Evolutionary conservation across 2,888 invertebrate genomes (phyloP), one percentile per base, ranked within the genome.

Genomic region (Ferrisia virgata): DNA sequence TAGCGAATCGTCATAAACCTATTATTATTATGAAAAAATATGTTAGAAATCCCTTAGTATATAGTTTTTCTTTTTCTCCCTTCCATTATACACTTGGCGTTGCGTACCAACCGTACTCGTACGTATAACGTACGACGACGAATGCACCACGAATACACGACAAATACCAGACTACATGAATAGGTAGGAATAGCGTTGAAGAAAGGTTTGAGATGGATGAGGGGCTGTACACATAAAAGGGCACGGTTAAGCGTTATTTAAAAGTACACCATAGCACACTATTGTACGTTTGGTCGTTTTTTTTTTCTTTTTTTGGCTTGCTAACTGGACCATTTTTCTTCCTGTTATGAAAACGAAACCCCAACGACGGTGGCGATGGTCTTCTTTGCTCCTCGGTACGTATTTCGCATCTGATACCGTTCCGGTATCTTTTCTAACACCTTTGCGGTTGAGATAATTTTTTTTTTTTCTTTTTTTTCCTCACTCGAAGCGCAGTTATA

Each of bases 1-100:
- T 11, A 28, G 72, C 72, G 72, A 76, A 76, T 76, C 25, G 28
- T 76, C 28, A 76, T 36, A 76, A 76, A 76, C 33, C 72, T 76
- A 76, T 76, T 76, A 76, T 76, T 76, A 76, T 76, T 36, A 76
- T 76, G 72, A 76, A 76, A 76, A 76, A 76, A 76, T 76, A 76
- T 36, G 72, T 76, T 76, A 76, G 36, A 36, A 76, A 36, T 76
- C 72, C 72, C 72, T 76, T 76, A 72, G n/a, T 76, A 18, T 36
- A 76, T 31, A 36, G 15, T 76, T 76, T 33, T 31, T 33, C 18
- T 53, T n/a, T 18, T 18, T 18, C 25, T 58, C 11, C 13, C 25
- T 1, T 13, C 0, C 53, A 1, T 1, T 28, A 13, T 15, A 18
- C 6, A n/a, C 43, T 8, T 2, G 2, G n/a, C n/a, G n/a, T n/a